Percentiles rank a stretch among this genome's conserved stretches.
These are phyloP conservation scores for Drosophila guanche DNA, from an alignment of 1,140 invertebrate genomes.

Conservation along the genomic window DNA sequence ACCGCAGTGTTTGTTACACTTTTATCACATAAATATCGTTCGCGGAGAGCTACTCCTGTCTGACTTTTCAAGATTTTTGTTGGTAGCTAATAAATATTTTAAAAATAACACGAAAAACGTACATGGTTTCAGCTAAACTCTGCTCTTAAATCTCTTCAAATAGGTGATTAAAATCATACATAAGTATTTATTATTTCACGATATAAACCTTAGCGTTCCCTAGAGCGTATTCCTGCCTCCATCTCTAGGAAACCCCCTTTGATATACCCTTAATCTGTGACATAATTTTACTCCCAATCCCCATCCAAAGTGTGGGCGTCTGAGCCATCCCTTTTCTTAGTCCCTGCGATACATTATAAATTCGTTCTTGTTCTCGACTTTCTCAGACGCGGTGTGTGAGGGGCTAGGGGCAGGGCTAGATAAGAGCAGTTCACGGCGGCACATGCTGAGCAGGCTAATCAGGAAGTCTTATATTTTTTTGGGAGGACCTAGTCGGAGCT, in stretches of 20 bases:
- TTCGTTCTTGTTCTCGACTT: slow-evolving; percentile 35
- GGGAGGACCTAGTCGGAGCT: slow-evolving; percentile 24
- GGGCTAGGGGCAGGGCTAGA: slow-evolving; percentile 15
- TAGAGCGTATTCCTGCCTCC: not conserved
- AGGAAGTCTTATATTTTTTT: slow-evolving; percentile 64
- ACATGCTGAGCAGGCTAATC: slow-evolving; percentile 68
- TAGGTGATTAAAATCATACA: too few species aligned
- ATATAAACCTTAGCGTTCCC: too few species aligned
- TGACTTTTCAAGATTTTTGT: too few species aligned
- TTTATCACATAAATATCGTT: too few species aligned
- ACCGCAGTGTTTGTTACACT: too few species aligned
- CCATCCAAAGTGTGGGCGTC: slow-evolving; percentile 23
- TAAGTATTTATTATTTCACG: too few species aligned
- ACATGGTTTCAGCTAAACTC: too few species aligned
- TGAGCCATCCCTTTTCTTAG: slow-evolving; percentile 44
- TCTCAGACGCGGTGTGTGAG: too few species aligned
- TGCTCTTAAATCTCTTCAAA: too few species aligned
- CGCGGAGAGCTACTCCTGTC: too few species aligned
- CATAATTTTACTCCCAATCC: slow-evolving; percentile 52
- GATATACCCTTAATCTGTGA: slow-evolving; percentile 48
- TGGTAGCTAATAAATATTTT: too few species aligned
- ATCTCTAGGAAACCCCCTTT: slow-evolving; percentile 2
- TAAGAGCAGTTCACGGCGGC: slow-evolving; percentile 53
- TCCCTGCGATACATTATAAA: slow-evolving; percentile 62
- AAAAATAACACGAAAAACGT: too few species aligned